Conservation (phyloP, 2,888 invertebrate species). For the Drosophila flavopinicola region DNA sequence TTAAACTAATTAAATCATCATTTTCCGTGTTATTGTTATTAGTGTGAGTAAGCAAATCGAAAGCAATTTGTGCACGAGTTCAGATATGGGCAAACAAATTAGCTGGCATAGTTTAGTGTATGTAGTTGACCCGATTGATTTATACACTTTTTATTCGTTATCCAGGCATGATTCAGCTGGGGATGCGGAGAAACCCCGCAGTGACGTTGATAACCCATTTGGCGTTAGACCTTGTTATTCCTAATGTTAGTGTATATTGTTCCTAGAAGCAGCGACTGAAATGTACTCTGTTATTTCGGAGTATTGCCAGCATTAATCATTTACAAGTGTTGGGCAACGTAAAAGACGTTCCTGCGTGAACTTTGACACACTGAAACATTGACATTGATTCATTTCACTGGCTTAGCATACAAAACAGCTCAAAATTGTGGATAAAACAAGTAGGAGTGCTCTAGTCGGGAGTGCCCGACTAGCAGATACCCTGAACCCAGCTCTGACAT, state of each 20-base stretch:
- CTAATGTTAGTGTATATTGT: slow-evolving; percentile 4
- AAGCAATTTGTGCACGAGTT: slow-evolving; percentile 17
- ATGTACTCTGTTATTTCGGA: background rate
- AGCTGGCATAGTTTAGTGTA: slow-evolving; percentile 2
- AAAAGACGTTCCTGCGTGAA: background rate
- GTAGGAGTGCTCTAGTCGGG: no score
- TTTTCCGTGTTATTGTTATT: slow-evolving; percentile 4
- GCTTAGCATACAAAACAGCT: background rate
- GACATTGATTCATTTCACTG: slow-evolving; percentile 2
- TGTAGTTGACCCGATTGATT: slow-evolving; percentile 2
- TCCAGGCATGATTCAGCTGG: slow-evolving; percentile 17
- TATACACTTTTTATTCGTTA: background rate
- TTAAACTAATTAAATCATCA: slow-evolving; percentile 36
- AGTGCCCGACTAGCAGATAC: no score
- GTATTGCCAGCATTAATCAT: background rate
- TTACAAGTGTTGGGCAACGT: background rate
- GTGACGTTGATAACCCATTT: no score
- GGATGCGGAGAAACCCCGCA: slow-evolving; percentile 1
- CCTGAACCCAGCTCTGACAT: no score
- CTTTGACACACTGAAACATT: background rate
- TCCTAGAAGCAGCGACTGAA: slow-evolving; percentile 8
- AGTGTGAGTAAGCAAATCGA: slow-evolving; percentile 11
- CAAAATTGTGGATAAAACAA: no score
- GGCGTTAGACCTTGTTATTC: no score
- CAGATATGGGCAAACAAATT: slow-evolving; percentile 12